Conservation (phyloP, 1,140 invertebrate species). For the Lineus longissimus region DNA sequence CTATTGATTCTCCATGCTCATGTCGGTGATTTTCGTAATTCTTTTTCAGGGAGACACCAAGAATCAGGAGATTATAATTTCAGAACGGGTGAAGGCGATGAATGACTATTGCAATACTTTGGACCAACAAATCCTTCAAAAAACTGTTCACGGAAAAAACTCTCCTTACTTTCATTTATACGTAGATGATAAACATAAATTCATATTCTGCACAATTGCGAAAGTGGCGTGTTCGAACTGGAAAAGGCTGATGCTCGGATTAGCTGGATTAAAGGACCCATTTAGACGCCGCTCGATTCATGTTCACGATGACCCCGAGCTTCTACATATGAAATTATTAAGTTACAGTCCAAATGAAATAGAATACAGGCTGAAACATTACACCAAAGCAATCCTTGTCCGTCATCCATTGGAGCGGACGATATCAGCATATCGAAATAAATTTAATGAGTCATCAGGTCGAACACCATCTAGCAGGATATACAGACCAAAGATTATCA, state of each 20-base stretch:
- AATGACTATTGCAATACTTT: too few species aligned
- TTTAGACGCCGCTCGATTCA: conserved; percentile 29
- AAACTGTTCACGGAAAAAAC: too few species aligned
- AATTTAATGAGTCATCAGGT: conserved; percentile 59
- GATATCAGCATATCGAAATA: conserved; percentile 85
- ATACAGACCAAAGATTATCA: conserved; percentile 76
- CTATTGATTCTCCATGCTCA: too few species aligned
- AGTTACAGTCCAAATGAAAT: conserved; percentile 61
- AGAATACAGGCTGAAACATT: conserved; percentile 63
- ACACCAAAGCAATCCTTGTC: conserved; percentile 80
- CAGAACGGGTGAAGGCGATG: too few species aligned
- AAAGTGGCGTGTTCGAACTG: conserved; percentile 95
- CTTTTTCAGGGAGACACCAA: too few species aligned
- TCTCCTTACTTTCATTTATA: background rate
- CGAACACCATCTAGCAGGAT: conserved; percentile 73
- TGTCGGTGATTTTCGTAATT: too few species aligned
- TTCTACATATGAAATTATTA: conserved; percentile 48
- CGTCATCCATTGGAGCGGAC: conserved; percentile 87
- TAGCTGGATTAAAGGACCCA: conserved; percentile 59
- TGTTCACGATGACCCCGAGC: conserved; percentile 33
- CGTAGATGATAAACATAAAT: conserved; percentile 73
- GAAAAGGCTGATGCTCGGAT: conserved; percentile 83
- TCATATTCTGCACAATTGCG: conserved; percentile 88
- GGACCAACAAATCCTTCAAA: too few species aligned
- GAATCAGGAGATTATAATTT: too few species aligned